phyloP scores from a whole-genome alignment of 2,888 invertebrate species.

The Corbicula japonica region DNA sequence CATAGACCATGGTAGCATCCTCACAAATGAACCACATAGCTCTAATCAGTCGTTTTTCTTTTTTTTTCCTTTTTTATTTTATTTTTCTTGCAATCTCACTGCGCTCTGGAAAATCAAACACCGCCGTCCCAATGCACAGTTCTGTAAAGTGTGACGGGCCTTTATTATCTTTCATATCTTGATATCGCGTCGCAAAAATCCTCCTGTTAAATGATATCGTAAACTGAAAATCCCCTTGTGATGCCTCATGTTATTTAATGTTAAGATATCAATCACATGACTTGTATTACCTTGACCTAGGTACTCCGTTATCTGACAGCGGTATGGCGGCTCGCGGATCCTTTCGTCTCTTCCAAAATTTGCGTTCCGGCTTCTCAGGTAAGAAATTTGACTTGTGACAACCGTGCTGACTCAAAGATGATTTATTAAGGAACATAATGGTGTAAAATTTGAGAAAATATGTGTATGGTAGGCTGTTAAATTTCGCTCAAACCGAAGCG shows the following conservation, averaged over 20 bases:
- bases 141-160: background rate
- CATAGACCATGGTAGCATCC: too few relatives aligned
- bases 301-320: background rate
- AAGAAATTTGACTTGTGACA: slow-evolving; percentile 28
- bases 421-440: background rate
- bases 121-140: too few relatives aligned
- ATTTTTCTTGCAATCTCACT: too few relatives aligned
- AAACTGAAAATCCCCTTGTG: background rate
- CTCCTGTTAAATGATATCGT: background rate
- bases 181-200: background rate
- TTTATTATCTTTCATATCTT: background rate
- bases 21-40: too few relatives aligned
- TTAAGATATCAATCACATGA: slow-evolving; percentile 14
- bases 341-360: slow-evolving; percentile 43
- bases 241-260: slow-evolving; percentile 14
- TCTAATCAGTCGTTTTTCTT: too few relatives aligned
- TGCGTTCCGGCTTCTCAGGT: slow-evolving; percentile 44
- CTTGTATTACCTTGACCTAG: slow-evolving; percentile 10
- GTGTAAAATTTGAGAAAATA: background rate
- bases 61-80: too few relatives aligned
- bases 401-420: background rate
- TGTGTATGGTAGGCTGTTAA: background rate
- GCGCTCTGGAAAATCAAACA: too few relatives aligned
- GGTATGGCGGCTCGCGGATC: slow-evolving; percentile 47
- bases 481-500: background rate